These are phyloP conservation scores for Panthera uncia DNA, from an alignment of 2,113 vertebrate genomes.

Conservation along the genomic window DNA sequence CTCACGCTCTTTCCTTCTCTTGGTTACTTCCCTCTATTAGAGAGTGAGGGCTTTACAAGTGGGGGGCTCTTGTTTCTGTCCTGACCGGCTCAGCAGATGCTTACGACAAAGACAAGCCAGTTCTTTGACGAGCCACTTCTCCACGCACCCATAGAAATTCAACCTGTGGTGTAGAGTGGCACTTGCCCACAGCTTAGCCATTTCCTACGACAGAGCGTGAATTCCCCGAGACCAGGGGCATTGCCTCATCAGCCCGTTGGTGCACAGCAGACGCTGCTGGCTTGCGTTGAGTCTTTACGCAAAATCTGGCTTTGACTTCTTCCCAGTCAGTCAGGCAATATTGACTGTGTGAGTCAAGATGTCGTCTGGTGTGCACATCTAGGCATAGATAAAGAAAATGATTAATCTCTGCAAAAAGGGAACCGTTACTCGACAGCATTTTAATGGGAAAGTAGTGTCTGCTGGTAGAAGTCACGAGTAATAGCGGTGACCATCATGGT, in stretches of 20 bases:
- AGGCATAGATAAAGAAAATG: not conserved
- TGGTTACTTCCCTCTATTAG: not conserved
- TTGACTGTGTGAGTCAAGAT: not conserved
- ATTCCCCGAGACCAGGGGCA: not conserved
- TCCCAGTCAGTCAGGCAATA: not conserved
- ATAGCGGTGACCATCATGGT: not conserved
- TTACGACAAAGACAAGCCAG: not conserved
- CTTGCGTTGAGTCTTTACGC: not conserved
- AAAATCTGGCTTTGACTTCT: not conserved
- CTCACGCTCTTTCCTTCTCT: not conserved
- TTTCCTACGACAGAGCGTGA: not conserved
- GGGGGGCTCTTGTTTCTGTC: not conserved
- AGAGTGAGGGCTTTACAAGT: not conserved
- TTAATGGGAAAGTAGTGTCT: not conserved
- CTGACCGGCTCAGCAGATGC: not conserved
- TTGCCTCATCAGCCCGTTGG: not conserved
- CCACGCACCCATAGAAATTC: not conserved
- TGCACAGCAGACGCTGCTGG: not conserved
- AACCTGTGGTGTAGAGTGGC: accelerated
- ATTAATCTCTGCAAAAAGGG: not conserved
- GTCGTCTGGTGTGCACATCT: not conserved
- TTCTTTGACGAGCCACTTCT: not conserved
- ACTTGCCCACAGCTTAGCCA: not conserved
- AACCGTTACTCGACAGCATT: not conserved
- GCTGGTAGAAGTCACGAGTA: not conserved